These are phyloP conservation scores for Cancer borealis DNA, from an alignment of 2,888 invertebrate species.

Conservation along the genomic window DNA sequence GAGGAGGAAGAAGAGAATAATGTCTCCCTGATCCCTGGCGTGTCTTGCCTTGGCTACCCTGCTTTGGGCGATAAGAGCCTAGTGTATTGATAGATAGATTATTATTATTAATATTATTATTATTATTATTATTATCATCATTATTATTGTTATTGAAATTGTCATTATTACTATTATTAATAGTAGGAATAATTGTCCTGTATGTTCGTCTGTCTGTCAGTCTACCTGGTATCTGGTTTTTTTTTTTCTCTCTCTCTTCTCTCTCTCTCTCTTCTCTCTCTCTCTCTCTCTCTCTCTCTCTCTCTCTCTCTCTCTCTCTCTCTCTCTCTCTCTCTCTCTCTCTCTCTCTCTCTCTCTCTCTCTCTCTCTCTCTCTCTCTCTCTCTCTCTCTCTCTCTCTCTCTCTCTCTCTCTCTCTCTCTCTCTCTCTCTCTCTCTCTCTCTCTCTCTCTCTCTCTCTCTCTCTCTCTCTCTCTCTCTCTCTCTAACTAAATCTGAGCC, in stretches of 20 bases:
- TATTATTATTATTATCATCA: too few relatives aligned
- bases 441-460: neutral
- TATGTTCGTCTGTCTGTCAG: neutral
- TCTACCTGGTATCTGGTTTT: neutral
- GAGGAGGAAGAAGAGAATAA: too few relatives aligned
- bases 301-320: neutral
- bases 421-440: neutral
- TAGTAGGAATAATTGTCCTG: neutral
- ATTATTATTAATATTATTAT: neutral
- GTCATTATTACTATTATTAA: too few relatives aligned
- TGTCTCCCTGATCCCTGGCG: too few relatives aligned
- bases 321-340: too few relatives aligned
- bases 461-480: neutral
- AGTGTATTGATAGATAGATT: too few relatives aligned
- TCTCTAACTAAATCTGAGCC: neutral
- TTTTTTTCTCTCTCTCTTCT: constrained; percentile 4
- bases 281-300: constrained; percentile 37
- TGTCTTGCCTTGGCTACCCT: neutral
- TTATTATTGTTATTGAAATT: too few relatives aligned
- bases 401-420: neutral
- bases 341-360: neutral
- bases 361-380: neutral
- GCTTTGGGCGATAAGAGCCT: too few relatives aligned
- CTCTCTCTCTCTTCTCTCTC: constrained; percentile 26
- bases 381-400: neutral